Evolutionary conservation across 2,113 vertebrate species (phyloP), one percentile per base, ranked within the genome.

Genomic region (Zosterops hypoxanthus): DNA sequence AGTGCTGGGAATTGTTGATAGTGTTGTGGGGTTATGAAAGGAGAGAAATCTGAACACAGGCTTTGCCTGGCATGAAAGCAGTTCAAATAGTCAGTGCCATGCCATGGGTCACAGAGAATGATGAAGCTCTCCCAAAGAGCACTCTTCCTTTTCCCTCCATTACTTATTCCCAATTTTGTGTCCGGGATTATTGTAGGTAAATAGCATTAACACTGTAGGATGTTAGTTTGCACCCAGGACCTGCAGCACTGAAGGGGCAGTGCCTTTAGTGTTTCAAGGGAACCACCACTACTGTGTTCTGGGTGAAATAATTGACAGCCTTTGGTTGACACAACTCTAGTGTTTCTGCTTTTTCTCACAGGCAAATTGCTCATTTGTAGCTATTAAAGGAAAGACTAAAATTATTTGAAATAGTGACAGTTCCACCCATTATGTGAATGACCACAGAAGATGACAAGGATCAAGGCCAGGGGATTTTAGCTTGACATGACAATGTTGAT

Each of bases 261-360:
- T 1, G 0, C 39, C 23, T n/a, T 49, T 19, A 49, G 50, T 73
- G 14, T 36, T 61, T 60, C 1, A 8, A 15, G 18, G 12, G 44
- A 76, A 5, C 29, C 5, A 4, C n/a, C 22, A 5, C 19, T 81
- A 0, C 13, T 5, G 0, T 57, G 11, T 72, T 72, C 20, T 20
- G 80, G 42, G 5, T 49, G 31, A 46, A 42, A 11, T 8, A 21
- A 69, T 14, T 71, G 31, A 25, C n/a, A 39, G 25, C 20, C 24
- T 50, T 49, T 41, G 31, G 53, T 25, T 55, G 63, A 19, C 16
- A 46, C 42, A 73, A 5, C 14, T 24, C 46, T 15, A 2, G 47
- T 26, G 31, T 53, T 91, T 55, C 47, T 72, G 66, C 47, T 77
- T 89, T 42, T 50, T 41, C 28, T 60, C 50, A 46, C 1, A 2